phyloP scores from a whole-genome alignment of 1,140 invertebrate genomes.

The Cryptotermes secundus region DNA sequence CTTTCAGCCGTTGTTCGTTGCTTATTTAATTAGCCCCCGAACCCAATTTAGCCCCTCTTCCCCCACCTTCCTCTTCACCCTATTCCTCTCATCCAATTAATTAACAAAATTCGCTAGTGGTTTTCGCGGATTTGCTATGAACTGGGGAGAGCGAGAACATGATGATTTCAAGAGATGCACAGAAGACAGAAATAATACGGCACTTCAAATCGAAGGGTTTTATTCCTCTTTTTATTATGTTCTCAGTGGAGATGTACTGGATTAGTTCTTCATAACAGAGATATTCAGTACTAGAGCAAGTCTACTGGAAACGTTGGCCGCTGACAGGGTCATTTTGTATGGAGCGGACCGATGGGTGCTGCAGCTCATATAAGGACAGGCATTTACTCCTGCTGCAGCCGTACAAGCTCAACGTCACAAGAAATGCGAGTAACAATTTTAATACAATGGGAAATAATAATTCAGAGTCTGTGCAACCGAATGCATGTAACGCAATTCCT shows the following conservation, averaged over 20 bases:
- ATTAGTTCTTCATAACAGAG: not conserved
- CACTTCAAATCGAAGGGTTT: not conserved
- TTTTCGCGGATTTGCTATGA: constrained; percentile 7
- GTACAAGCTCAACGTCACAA: too few species aligned
- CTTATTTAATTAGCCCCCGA: constrained; percentile 12
- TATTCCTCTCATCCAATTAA: constrained; percentile 9
- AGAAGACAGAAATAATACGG: not conserved
- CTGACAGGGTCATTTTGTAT: too few species aligned
- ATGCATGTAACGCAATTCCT: too few species aligned
- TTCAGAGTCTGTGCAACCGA: too few species aligned
- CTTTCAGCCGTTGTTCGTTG: constrained; percentile 3
- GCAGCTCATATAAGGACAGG: too few species aligned
- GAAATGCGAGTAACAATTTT: too few species aligned
- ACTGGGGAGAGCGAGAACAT: not conserved
- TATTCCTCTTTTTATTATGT: not conserved
- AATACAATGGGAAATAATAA: too few species aligned
- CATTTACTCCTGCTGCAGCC: too few species aligned
- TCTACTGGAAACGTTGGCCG: not conserved
- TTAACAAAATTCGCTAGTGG: constrained; percentile 2
- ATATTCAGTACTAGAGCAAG: not conserved
- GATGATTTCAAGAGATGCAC: too few species aligned
- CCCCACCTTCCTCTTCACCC: not conserved
- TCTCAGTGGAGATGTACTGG: not conserved
- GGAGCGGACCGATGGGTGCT: too few species aligned
- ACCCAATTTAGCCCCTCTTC: not conserved